phyloP scores from a whole-genome alignment of 2,888 invertebrate genomes.

The Tolmerus cingulatus region DNA sequence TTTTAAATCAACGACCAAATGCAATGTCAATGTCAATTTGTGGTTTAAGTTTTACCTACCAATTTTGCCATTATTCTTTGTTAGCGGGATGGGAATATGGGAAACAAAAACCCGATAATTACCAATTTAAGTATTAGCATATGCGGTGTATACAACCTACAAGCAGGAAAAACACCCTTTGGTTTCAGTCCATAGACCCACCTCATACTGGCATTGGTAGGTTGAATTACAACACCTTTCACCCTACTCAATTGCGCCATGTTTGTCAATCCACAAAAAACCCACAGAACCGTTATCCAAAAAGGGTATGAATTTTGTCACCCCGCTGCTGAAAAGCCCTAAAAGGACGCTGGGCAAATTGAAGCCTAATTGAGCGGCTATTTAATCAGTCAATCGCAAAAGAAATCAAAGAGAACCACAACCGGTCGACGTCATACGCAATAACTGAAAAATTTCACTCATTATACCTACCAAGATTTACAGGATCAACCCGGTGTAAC shows the following conservation, averaged over 20 bases:
- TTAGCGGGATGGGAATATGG: not conserved
- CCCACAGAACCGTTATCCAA: not conserved
- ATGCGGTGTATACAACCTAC: not conserved
- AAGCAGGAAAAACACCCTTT: not conserved
- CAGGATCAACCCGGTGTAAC: not conserved
- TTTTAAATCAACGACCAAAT: too few species aligned
- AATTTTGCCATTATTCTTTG: not conserved
- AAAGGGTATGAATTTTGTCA: not conserved
- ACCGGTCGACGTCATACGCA: not conserved
- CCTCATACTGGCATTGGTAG: not conserved
- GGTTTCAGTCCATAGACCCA: not conserved
- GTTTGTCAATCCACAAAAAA: not conserved
- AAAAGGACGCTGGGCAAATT: not conserved
- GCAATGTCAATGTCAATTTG: too few species aligned
- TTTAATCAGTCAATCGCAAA: not conserved
- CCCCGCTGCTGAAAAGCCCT: not conserved
- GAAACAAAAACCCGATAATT: not conserved
- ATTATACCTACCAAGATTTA: not conserved
- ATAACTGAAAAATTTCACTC: not conserved
- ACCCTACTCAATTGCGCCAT: not conserved
- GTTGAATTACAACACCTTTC: not conserved
- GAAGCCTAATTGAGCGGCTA: not conserved
- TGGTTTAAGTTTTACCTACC: too few species aligned
- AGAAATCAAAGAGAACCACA: not conserved
- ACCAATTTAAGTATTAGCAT: not conserved